These are phyloP conservation scores for Teinopalpus imperialis DNA, from an alignment of 2,888 invertebrate species.

Conservation along the genomic window DNA sequence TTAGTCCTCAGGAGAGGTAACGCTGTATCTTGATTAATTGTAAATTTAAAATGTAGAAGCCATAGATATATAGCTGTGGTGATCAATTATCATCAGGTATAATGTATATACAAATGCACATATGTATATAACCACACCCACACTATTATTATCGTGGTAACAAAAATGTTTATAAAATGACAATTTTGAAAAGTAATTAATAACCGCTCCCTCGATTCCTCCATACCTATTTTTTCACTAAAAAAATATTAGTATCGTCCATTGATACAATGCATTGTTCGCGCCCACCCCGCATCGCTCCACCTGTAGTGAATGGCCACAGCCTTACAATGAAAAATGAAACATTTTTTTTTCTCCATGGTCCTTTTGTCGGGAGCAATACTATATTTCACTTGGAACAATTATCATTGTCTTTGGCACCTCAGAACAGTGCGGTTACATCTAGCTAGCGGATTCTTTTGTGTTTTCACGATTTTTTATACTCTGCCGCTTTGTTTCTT, in stretches of 20 bases:
- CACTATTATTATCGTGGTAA: no score
- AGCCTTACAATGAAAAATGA: conserved; percentile 72
- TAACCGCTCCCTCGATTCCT: conserved; percentile 52
- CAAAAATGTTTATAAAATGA: no score
- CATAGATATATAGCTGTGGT: no score
- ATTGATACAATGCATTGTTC: conserved; percentile 75
- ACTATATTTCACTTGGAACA: conserved; percentile 80
- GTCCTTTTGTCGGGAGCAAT: conserved; percentile 77
- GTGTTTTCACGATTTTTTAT: conserved; percentile 41
- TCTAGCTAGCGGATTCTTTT: conserved; percentile 46
- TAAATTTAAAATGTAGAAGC: no score
- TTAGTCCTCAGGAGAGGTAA: no score
- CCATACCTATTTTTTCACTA: conserved; percentile 49
- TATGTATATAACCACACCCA: no score
- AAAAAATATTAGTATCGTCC: conserved; percentile 67
- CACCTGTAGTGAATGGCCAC: conserved; percentile 77
- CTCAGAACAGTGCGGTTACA: conserved; percentile 61
- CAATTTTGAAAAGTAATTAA: conserved; percentile 60
- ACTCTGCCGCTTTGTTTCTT: conserved; percentile 26
- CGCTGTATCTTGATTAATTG: no score
- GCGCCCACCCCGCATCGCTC: conserved; percentile 59
- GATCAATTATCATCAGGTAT: no score
- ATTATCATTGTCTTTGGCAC: conserved; percentile 82
- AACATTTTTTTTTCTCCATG: conserved; percentile 57
- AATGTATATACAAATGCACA: no score